A percentile compares a stretch with the other conserved stretches of the same genome.
phyloP scores from a whole-genome alignment of 2,797 vertebrate genomes.

The Phoxinus dragarum region DNA sequence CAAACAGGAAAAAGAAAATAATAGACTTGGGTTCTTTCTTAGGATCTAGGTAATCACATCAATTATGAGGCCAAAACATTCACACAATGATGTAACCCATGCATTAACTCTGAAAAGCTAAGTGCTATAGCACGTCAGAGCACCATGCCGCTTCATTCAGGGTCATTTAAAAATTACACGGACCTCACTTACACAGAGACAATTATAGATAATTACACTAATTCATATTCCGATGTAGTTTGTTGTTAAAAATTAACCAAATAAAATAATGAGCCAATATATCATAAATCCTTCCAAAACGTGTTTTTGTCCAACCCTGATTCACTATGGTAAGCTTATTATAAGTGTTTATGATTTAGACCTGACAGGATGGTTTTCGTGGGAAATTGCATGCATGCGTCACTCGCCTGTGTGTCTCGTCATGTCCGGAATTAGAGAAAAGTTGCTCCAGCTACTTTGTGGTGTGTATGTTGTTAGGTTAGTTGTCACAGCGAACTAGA shows the following conservation, averaged over 20 bases:
- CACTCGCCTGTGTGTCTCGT: not conserved
- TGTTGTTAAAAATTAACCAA: not conserved
- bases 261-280: not conserved
- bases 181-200: constrained; percentile 40
- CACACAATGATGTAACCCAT: constrained; percentile 37
- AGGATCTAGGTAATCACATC: constrained; percentile 16
- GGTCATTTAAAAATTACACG: constrained; percentile 56
- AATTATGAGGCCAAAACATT: constrained; percentile 34
- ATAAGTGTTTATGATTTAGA: not conserved
- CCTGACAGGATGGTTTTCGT: not conserved
- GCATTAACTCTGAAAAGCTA: constrained; percentile 51
- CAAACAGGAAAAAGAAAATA: not conserved
- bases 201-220: constrained; percentile 51
- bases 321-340: not conserved
- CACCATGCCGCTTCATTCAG: constrained; percentile 39
- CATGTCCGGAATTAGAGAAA: not conserved
- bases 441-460: not conserved
- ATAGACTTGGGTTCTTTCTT: constrained; percentile 9
- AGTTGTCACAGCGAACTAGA: not conserved
- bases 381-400: not conserved
- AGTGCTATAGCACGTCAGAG: constrained; percentile 45
- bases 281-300: not conserved
- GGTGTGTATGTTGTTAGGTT: not conserved
- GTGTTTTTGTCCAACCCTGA: not conserved
- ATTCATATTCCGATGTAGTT: constrained; percentile 17